These are phyloP conservation scores for Sarcophaga carnaria DNA, from an alignment of 2,888 invertebrate species.

Conservation along the genomic window DNA sequence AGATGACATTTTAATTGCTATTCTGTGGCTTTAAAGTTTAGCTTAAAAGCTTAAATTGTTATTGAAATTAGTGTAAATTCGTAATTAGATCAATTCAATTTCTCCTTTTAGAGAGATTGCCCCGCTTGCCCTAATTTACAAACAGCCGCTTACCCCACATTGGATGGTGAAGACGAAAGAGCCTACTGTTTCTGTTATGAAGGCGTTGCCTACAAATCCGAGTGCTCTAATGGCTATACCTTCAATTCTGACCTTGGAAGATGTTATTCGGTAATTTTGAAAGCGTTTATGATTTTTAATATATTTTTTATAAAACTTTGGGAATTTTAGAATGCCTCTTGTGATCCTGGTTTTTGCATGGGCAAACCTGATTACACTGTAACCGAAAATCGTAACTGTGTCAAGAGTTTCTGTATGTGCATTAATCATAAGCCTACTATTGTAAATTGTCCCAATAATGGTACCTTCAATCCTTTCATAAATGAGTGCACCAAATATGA, in stretches of 20 bases:
- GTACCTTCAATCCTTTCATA: constrained; percentile 69
- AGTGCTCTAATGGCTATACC: constrained; percentile 70
- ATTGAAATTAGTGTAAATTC: too few relatives aligned
- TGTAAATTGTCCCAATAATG: constrained; percentile 75
- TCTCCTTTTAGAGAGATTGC: constrained; percentile 71
- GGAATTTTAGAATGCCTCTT: constrained; percentile 73
- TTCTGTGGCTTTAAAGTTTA: not conserved
- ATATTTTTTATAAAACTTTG: not conserved
- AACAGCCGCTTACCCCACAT: constrained; percentile 63
- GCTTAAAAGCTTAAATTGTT: too few relatives aligned
- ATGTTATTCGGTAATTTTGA: constrained; percentile 73
- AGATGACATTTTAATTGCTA: not conserved
- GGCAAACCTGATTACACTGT: constrained; percentile 65
- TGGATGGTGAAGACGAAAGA: constrained; percentile 57
- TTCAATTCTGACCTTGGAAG: constrained; percentile 51
- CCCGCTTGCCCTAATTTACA: constrained; percentile 62
- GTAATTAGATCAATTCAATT: not conserved
- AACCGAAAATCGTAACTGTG: constrained; percentile 71
- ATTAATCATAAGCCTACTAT: constrained; percentile 69
- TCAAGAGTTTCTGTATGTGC: constrained; percentile 76
- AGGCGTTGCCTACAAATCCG: constrained; percentile 69
- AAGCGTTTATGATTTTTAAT: too few relatives aligned
- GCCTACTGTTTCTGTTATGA: constrained; percentile 73
- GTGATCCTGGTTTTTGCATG: constrained; percentile 74
- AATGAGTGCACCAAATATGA: constrained; percentile 46